Conservation (phyloP, 64 coral and sea anemone genomes). For the Stylophora pistillata region DNA sequence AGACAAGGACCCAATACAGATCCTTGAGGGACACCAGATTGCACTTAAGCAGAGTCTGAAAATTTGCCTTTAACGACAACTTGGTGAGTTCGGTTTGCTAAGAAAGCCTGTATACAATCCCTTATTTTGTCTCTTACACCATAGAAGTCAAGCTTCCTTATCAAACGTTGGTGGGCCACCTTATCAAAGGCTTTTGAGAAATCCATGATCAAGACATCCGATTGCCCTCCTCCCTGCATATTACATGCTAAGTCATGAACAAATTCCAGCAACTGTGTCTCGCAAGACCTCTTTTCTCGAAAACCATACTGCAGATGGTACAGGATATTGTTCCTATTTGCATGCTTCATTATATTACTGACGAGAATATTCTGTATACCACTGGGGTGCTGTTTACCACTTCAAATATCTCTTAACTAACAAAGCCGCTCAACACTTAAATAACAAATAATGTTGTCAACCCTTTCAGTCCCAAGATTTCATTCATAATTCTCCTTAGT, state of each 20-base stretch:
- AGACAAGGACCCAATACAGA: neutral
- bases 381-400: no score
- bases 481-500: no score
- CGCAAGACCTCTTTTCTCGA: constrained; percentile 23
- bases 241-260: no score
- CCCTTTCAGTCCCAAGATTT: no score
- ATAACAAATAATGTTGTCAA: no score
- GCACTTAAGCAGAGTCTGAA: neutral
- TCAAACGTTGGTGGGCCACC: no score
- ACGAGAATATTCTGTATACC: constrained; percentile 47
- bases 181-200: constrained; percentile 45
- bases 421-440: no score
- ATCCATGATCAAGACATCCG: no score
- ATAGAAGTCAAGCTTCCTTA: neutral
- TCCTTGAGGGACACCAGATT: neutral
- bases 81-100: neutral
- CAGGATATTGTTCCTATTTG: constrained; percentile 23
- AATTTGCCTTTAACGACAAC: neutral
- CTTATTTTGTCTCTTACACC: neutral
- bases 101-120: neutral
- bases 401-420: no score
- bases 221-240: no score
- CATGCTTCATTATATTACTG: constrained; percentile 28
- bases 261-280: constrained; percentile 24
- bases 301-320: no score